Evolutionary conservation across 2,797 vertebrate species (phyloP).

Genomic region (Enteromius fasciolatus): DNA sequence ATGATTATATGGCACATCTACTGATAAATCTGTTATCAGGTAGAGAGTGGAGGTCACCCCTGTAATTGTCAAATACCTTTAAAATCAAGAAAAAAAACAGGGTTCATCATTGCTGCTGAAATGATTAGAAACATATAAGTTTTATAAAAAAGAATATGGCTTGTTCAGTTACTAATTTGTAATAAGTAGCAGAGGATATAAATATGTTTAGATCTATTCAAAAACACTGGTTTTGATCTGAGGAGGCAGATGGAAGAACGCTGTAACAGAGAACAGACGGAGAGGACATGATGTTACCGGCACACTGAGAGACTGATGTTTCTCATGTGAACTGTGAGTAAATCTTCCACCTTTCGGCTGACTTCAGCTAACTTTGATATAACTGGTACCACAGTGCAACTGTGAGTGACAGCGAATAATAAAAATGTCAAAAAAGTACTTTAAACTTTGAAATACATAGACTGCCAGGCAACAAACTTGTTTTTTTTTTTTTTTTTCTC

Average conservation of each 20-base stretch:
- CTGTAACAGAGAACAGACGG: background rate
- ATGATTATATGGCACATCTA: too few species aligned
- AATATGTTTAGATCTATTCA: background rate
- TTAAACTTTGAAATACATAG: background rate
- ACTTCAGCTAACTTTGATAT: background rate
- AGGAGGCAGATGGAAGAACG: background rate
- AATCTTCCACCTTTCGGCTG: background rate
- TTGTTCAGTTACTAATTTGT: background rate
- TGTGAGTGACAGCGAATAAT: background rate
- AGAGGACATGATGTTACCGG: background rate
- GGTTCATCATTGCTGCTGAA: too few species aligned
- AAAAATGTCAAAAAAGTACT: background rate
- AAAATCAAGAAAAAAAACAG: background rate
- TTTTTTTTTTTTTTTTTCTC: background rate
- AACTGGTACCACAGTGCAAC: background rate
- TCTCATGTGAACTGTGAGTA: background rate
- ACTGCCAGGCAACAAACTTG: background rate
- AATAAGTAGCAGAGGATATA: background rate
- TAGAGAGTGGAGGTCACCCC: background rate
- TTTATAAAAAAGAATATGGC: background rate
- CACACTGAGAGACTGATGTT: background rate
- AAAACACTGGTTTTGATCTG: background rate
- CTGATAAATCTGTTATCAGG: background rate
- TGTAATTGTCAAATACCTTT: background rate
- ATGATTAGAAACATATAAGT: background rate